phyloP scores from a whole-genome alignment of 2,797 vertebrate species.

The Myotis findleyi region DNA sequence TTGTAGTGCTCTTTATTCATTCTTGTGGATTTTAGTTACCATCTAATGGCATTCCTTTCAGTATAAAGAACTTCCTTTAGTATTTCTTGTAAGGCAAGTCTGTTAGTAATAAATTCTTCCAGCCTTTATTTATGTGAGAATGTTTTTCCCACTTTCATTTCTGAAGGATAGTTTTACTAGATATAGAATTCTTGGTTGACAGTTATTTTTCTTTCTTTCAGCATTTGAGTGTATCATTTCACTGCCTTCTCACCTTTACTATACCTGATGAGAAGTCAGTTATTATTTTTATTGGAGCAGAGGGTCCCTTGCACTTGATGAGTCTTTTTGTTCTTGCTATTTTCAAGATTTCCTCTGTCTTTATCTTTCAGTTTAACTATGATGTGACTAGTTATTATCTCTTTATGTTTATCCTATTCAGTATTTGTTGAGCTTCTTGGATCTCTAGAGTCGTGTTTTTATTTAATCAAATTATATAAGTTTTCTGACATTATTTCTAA shows the following conservation, averaged over 20 bases:
- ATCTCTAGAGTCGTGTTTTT: constrained; percentile 14
- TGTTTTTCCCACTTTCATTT: not conserved
- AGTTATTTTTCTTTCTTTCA: not conserved
- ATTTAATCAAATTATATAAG: not conserved
- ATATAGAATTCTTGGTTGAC: not conserved
- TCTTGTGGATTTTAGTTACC: constrained; percentile 11
- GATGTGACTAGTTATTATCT: not conserved
- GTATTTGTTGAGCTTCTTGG: not conserved
- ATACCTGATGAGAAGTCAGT: not conserved
- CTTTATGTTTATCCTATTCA: not conserved
- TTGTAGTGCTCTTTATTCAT: not conserved
- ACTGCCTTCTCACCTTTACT: not conserved
- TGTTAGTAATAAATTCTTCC: not conserved
- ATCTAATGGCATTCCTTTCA: not conserved
- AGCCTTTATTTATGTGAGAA: not conserved
- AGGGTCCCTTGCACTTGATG: not conserved
- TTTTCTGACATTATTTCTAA: constrained; percentile 10
- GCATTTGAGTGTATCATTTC: not conserved
- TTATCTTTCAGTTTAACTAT: constrained; percentile 41
- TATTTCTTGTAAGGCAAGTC: not conserved
- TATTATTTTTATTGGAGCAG: not conserved
- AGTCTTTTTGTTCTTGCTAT: not conserved
- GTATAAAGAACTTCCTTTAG: not conserved
- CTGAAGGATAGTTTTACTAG: constrained; percentile 1
- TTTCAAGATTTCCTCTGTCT: constrained; percentile 29